These are phyloP conservation scores for Spinus pinus DNA, from an alignment of 2,797 vertebrate species.

Conservation along the genomic window DNA sequence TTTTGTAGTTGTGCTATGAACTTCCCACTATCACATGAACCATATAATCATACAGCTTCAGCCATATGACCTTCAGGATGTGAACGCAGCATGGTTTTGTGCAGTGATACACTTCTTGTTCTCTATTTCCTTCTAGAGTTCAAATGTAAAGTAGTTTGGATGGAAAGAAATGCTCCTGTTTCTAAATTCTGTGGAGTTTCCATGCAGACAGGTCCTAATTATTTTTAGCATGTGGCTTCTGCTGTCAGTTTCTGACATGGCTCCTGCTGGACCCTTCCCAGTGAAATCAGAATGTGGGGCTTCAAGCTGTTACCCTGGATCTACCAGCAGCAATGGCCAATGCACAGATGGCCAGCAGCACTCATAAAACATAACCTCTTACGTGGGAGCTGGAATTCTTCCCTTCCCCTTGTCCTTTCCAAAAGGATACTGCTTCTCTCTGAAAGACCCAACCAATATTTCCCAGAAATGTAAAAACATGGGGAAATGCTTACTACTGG, in stretches of 20 bases:
- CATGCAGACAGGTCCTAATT: not conserved
- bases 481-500: not conserved
- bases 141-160: not conserved
- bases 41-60: not conserved
- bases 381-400: not conserved
- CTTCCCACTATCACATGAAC: not conserved
- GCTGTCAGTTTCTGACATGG: not conserved
- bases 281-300: not conserved
- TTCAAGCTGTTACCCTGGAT: not conserved
- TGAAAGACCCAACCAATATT: not conserved
- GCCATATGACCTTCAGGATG: not conserved
- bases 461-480: not conserved
- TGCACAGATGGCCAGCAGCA: not conserved
- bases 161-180: not conserved
- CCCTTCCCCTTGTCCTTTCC: not conserved
- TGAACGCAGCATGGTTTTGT: not conserved
- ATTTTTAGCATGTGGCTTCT: not conserved
- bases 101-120: not conserved
- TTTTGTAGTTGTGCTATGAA: not conserved
- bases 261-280: not conserved
- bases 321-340: not conserved
- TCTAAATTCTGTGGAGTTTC: not conserved
- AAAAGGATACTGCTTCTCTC: not conserved
- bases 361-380: not conserved
- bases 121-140: not conserved